Evolutionary conservation across 2,797 vertebrate genomes (phyloP).

Genomic region (Enteromius argenteus): DNA sequence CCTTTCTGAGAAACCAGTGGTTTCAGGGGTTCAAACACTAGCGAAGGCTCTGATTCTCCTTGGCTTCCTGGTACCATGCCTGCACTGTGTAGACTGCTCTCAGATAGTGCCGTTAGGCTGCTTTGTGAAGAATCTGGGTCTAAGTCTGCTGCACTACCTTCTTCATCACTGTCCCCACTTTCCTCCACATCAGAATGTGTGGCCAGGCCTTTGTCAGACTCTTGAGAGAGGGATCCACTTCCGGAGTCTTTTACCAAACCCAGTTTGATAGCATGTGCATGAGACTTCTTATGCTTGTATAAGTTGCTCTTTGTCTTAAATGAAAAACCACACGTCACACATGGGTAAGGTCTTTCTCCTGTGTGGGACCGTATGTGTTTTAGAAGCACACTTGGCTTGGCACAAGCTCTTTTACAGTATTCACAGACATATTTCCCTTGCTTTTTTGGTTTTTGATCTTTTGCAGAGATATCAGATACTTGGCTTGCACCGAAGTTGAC

Average conservation of each 20-base stretch:
- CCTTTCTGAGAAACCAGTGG: constrained; percentile 72
- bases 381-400: constrained; percentile 96
- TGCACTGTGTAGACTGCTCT: constrained; percentile 78
- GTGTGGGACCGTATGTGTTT: constrained; percentile 99
- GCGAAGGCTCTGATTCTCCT: constrained; percentile 70
- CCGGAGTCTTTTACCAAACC: constrained; percentile 91
- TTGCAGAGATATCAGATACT: constrained; percentile 84
- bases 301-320: constrained; percentile 99
- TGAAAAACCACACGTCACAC: constrained; percentile 95
- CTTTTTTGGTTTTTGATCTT: constrained; percentile 97
- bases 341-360: constrained; percentile 96
- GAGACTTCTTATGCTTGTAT: constrained; percentile 99
- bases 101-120: constrained; percentile 79
- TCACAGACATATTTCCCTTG: constrained; percentile 97
- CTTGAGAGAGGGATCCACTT: constrained; percentile 88
- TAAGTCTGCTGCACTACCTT: constrained; percentile 85
- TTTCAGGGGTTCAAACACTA: constrained; percentile 73
- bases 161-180: constrained; percentile 94
- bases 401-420: constrained; percentile 93
- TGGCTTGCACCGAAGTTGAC: constrained; percentile 88
- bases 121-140: constrained; percentile 84
- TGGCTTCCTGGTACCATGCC: constrained; percentile 74
- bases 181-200: constrained; percentile 93
- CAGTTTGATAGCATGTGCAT: constrained; percentile 96
- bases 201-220: constrained; percentile 90